Percentiles rank a stretch among this genome's conserved stretches.
phyloP scores from a whole-genome alignment of 2,888 invertebrate species.

The Cremastinae sp. region DNA sequence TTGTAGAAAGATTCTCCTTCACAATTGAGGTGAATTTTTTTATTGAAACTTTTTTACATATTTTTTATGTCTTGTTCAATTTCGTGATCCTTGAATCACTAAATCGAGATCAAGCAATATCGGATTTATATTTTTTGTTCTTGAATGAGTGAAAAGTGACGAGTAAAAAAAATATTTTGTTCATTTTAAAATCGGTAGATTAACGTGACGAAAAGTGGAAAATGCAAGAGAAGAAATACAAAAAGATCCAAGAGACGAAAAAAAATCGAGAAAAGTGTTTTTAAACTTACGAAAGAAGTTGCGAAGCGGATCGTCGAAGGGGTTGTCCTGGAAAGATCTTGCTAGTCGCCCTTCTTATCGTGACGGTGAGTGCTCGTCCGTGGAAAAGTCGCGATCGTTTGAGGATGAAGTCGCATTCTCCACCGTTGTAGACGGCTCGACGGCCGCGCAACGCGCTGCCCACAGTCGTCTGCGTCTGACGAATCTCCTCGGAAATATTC shows the following conservation, averaged over 20 bases:
- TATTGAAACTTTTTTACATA: no score
- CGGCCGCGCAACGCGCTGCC: conserved; percentile 74
- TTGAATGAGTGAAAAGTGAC: no score
- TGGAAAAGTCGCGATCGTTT: conserved; percentile 75
- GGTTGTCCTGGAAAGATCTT: conserved; percentile 58
- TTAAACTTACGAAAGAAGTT: conserved; percentile 59
- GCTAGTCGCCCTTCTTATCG: conserved; percentile 66
- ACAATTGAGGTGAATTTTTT: no score
- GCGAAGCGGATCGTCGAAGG: conserved; percentile 39
- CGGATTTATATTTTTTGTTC: no score
- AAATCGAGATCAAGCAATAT: no score
- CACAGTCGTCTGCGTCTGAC: conserved; percentile 73
- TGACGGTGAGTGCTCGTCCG: conserved; percentile 71
- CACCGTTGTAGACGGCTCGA: conserved; percentile 73
- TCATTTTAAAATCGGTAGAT: no score
- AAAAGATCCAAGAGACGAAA: not conserved
- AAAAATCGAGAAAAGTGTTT: no score
- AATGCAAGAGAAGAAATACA: not conserved
- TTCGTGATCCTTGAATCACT: no score
- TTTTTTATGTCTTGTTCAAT: no score
- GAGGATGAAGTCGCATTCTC: conserved; percentile 70
- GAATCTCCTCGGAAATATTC: conserved; percentile 72
- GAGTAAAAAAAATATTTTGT: no score
- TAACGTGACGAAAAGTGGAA: not conserved
- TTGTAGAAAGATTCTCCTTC: no score